Evolutionary conservation across 64 coral and sea anemone genomes (phyloP).

Genomic region (Platygyra sinensis): DNA sequence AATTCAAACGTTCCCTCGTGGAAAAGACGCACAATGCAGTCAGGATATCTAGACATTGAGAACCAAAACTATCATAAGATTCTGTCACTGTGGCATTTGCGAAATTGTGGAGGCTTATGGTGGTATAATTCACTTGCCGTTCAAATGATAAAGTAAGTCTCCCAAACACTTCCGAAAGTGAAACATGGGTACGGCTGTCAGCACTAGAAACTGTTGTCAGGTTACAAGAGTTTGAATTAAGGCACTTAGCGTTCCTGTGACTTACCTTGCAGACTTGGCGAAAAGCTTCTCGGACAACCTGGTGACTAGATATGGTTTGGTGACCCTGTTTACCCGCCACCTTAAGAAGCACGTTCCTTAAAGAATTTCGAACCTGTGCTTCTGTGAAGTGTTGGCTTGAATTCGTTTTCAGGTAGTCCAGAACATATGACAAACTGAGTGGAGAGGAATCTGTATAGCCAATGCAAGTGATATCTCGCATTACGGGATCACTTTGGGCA

Average conservation of each 20-base stretch:
- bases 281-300: conserved; percentile 73
- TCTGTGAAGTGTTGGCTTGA: conserved; percentile 52
- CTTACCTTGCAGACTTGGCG: conserved; percentile 78
- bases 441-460: conserved; percentile 60
- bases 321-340: conserved; percentile 37
- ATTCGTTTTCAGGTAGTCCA: conserved; percentile 63
- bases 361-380: conserved; percentile 70
- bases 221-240: conserved; percentile 35
- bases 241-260: conserved; percentile 24
- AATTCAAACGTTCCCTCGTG: conserved; percentile 40
- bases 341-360: conserved; percentile 81
- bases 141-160: conserved; percentile 67
- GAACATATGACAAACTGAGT: conserved; percentile 67
- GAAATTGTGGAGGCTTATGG: not conserved
- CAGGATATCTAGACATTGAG: conserved; percentile 74
- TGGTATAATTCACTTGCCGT: conserved; percentile 37
- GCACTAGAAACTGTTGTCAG: not conserved
- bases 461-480: conserved; percentile 70
- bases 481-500: conserved; percentile 66
- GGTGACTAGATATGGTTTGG: conserved; percentile 68
- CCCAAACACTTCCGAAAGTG: conserved; percentile 25
- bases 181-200: not conserved
- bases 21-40: conserved; percentile 55
- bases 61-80: conserved; percentile 68
- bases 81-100: not conserved